Base-by-base conservation (phyloP, 2,888 invertebrate genomes). In the Harpagoxenus sublaevis region DNA sequence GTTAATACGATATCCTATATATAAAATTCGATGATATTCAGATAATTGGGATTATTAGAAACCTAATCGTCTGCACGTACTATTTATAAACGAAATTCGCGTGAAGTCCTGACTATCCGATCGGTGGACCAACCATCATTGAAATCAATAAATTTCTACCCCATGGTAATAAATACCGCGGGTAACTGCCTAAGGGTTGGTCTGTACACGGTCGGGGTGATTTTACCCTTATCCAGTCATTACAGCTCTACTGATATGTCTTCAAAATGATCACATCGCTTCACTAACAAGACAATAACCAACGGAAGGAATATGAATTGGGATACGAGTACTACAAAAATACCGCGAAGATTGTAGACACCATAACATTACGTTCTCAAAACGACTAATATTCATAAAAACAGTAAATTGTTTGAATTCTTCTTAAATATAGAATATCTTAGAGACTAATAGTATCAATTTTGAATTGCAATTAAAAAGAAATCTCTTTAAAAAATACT, bases 91-190 rank as follows among this genome's bases (percentile, higher is more conserved):
- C 10, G 39, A 77, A 53, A 39, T 18, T 65, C 3, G 15, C n/a
- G 4, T 53, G 0, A 35, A 68, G 31, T 57, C 18, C 78, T 53
- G 31, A 57, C 31, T 78, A 42, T 57, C 55, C 65, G 35, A 51
- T 65, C 18, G 65, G 18, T 18, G 28, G 51, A 23, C 18, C 65
- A 65, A 35, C 62, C 28, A 31, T 12, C 6, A 18, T 31, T 45
- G 35, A 23, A 53, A 77, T 77, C 82, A 18, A 82, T 82, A 82
- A 31, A 77, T 65, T 82, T 77, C 51, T 55, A 53, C 9, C 45
- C 31, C n/a, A 45, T n/a, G 82, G 35, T 82, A 82, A 82, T 10
- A 15, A 18, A 42, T 45, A 48, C 10, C n/a, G n/a, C 9, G 23
- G 79, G 31, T 77, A 77, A 82, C 45, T 63, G 42, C 6, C 42